Evolutionary conservation across 2,113 vertebrate genomes (phyloP), one percentile per base, ranked within the genome.

Genomic region (Anolis sagrei): DNA sequence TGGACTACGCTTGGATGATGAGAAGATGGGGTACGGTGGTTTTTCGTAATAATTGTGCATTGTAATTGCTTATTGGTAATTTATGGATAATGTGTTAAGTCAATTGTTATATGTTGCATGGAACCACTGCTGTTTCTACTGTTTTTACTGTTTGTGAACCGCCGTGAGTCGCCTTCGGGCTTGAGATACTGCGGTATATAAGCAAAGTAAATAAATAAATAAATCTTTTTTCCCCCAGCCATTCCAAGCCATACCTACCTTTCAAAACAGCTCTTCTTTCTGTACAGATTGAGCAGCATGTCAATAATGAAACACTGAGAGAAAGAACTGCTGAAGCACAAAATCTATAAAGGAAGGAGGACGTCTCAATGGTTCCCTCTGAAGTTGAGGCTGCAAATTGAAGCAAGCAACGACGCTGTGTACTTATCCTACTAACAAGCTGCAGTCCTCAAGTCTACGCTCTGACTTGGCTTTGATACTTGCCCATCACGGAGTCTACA

Each of bases 211-310:
- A n/a, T n/a, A n/a, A n/a, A n/a, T n/a, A n/a, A n/a, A n/a, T n/a
- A n/a, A n/a, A n/a, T n/a, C n/a, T n/a, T 11, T 44, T 36, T 74
- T 23, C 89, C 83, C 27, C 49, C 64, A 86, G 36, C 5, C 2
- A 0, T 10, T 75, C 74, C 34, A 0, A 82, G 54, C 23, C 14
- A 29, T 0, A 0, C 10, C 32, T 0, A 0, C 14, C 8, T 49
- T 83, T 92, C 70, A 84, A 51, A 62, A 69, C 64, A 72, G 21
- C 21, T 36, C 48, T 72, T 11, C 9, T 84, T 81, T 77, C 77
- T 16, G 76, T 90, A 34, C 51, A 87, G 66, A 80, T 7, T 34
- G 44, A n/a, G n/a, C n/a, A 69, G n/a, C 48, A 72, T 27, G 34
- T 54, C 74, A 74, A 83, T n/a, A 44, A 66, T 64, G 32, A 76